phyloP scores from a whole-genome alignment of 2,888 invertebrate genomes.

The Operophtera brumata region DNA sequence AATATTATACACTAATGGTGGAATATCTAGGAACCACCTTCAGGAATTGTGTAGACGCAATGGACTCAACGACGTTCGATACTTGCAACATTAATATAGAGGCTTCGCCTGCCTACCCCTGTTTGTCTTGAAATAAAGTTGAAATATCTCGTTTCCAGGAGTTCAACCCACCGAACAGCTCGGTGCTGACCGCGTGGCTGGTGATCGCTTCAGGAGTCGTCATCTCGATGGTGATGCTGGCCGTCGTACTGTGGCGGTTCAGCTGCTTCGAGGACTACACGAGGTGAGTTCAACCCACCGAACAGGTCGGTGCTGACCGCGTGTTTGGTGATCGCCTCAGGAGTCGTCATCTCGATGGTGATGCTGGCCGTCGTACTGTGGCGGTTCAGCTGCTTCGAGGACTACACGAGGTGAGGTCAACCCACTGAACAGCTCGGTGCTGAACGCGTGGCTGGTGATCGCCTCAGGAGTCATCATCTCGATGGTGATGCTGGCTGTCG shows the following conservation, averaged over 20 bases:
- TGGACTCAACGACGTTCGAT: no score
- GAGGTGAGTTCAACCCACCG: constrained; percentile 52
- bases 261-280: constrained; percentile 69
- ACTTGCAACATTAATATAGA: no score
- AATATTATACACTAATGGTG: no score
- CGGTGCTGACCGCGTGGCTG: constrained; percentile 60
- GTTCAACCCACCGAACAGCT: constrained; percentile 52
- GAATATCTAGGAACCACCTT: no score
- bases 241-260: constrained; percentile 68
- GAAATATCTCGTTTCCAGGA: constrained; percentile 50
- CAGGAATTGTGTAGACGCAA: no score
- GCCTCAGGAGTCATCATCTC: constrained; percentile 57
- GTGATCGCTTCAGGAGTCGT: constrained; percentile 59
- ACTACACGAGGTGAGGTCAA: constrained; percentile 60
- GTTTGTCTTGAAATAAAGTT: no score
- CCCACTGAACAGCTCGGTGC: constrained; percentile 47
- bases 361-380: constrained; percentile 66
- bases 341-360: constrained; percentile 56
- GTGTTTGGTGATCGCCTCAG: constrained; percentile 64
- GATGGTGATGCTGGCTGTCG: constrained; percentile 60
- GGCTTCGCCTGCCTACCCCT: no score
- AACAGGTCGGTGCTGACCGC: constrained; percentile 50
- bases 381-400: constrained; percentile 69
- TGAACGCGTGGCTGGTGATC: constrained; percentile 64
- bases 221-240: constrained; percentile 58